Evolutionary conservation across 2,888 invertebrate genomes (phyloP), one percentile per base, ranked within the genome.

Genomic region (Tortricodes alternella): DNA sequence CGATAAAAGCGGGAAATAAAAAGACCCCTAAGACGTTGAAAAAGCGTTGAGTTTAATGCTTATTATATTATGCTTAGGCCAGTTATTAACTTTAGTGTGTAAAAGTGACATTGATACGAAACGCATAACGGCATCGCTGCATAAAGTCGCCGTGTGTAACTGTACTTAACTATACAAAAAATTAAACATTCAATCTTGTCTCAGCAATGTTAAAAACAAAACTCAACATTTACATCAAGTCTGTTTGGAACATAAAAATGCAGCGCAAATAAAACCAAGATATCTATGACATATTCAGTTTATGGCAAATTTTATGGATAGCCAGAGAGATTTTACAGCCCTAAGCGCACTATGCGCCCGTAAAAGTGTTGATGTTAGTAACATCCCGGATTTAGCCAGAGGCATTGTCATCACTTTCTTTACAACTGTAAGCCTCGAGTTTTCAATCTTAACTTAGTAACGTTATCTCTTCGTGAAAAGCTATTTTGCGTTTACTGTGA

Each of bases 231-330:
- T 58, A 59, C 59, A 53, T 39, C 51, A 43, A 43, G 35, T 41
- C 44, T 41, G 62, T 60, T 9, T 73, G 62, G 66, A 71, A 64
- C 67, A 65, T 73, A 73, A 72, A 71, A 69, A 60, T 70, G 70
- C 70, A 73, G 62, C 65, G 57, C 52, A 61, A 66, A 58, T 60
- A 61, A 63, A 70, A 67, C 67, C 67, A 72, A 69, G 67, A 63
- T 70, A 72, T 74, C 70, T 71, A 69, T 64, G 68, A 71, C 71
- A 75, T 72, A 69, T 65, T 65, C 66, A 63, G 67, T 78, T 80
- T 78, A 82, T 71, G 58, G 57, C 60, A 29, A 60, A 65, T 72
- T 80, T 81, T 82, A 83, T 68, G 66, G 66, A 60, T 70, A 65
- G 68, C 70, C 73, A 69, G 44, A 62, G 64, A 58, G 68, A 60